Evolutionary conservation across 2,888 invertebrate species (phyloP), one percentile per base, ranked within the genome.

Genomic region (Nasonovia ribisnigri): DNA sequence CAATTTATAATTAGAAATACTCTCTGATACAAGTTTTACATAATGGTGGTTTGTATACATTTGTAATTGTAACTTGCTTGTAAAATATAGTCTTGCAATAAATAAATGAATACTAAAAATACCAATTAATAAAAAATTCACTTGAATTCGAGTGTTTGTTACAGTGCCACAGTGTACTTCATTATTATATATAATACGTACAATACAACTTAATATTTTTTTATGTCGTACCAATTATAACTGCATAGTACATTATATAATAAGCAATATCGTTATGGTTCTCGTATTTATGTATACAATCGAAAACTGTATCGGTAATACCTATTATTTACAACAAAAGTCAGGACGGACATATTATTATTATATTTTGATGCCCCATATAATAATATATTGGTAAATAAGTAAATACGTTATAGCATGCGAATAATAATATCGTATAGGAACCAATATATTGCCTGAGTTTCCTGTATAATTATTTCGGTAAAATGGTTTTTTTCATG

Each of bases 381-480:
- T 77, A 20, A 77, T 46, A 46, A 42, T 57, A 26, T 77, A 36
- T 20, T 2, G 36, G 36, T 42, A 77, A 36, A 42, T 20, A 77
- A 2, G 36, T 77, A 42, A 36, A 20, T 77, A 36, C 20, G 6
- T 8, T 6, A 57, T 20, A 10, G 26, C 26, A 36, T 36, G 36
- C 36, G 20, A 36, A 77, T 77, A 77, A 20, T 77, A 36, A 77
- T 77, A 36, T 77, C 26, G 26, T 77, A 77, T 77, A 67, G 67
- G 20, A 77, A 77, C 36, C n/a, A 8, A 36, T 57, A 26, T 26
- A 36, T 20, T 36, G 36, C 10, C 10, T 42, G 3, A 36, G 20
- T 36, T 77, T 77, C 77, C 77, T 77, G 36, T 77, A 77, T 77
- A 77, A 77, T 77, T 77, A 36, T 77, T 77, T 77, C 77, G 36